phyloP scores from a whole-genome alignment of 1,140 invertebrate genomes.

The Drosophila paulistorum region DNA sequence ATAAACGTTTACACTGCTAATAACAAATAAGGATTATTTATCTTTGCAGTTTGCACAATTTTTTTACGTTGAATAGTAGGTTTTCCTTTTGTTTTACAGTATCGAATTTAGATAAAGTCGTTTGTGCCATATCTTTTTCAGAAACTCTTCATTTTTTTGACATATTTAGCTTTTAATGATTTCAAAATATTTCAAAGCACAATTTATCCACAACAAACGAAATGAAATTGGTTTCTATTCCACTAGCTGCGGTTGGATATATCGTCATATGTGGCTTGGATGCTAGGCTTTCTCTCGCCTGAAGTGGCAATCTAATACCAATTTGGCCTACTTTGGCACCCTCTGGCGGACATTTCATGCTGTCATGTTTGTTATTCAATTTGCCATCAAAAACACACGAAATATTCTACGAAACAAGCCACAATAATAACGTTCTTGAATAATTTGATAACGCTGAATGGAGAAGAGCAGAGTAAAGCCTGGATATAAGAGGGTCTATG shows the following conservation, averaged over 20 bases:
- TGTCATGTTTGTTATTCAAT: slow-evolving; percentile 69
- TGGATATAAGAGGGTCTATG: neutral
- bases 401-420: slow-evolving; percentile 61
- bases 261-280: neutral
- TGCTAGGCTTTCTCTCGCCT: slow-evolving; percentile 36
- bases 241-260: slow-evolving; percentile 28
- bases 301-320: slow-evolving; percentile 72
- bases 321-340: slow-evolving; percentile 48
- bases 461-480: slow-evolving; percentile 30
- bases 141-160: too few relatives aligned
- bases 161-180: slow-evolving; percentile 14
- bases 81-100: too few relatives aligned
- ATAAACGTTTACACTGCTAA: neutral
- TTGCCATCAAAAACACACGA: slow-evolving; percentile 68
- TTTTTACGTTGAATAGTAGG: too few relatives aligned
- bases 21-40: neutral
- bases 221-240: slow-evolving; percentile 48
- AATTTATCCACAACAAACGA: slow-evolving; percentile 41
- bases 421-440: slow-evolving; percentile 73
- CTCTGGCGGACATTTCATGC: slow-evolving; percentile 30
- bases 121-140: too few relatives aligned
- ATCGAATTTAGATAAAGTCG: too few relatives aligned
- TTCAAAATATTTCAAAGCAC: slow-evolving; percentile 39
- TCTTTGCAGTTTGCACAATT: too few relatives aligned
- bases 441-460: slow-evolving; percentile 68